Evolutionary conservation across 2,797 vertebrate genomes (phyloP).

Genomic region (Manis javanica): DNA sequence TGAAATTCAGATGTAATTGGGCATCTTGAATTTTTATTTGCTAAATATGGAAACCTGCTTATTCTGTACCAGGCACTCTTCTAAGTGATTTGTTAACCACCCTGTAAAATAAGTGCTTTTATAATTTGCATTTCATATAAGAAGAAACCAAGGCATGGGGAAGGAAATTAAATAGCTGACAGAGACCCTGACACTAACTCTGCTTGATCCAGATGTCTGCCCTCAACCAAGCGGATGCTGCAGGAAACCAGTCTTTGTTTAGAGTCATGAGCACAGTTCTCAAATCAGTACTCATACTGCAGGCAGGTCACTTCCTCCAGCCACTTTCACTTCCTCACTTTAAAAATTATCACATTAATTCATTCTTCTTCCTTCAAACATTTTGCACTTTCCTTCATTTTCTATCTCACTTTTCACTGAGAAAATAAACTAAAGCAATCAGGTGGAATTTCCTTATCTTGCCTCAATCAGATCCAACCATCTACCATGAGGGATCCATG

Average conservation of each 20-base stretch:
- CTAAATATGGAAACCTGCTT: background rate
- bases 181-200: background rate
- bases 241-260: background rate
- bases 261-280: background rate
- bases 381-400: background rate
- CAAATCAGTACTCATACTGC: background rate
- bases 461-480: background rate
- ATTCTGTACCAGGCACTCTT: background rate
- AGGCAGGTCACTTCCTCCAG: background rate
- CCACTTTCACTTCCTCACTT: background rate
- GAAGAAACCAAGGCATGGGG: background rate
- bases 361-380: background rate
- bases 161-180: background rate
- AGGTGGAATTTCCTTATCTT: background rate
- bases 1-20: constrained; percentile 27
- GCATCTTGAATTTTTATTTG: constrained; percentile 11
- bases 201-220: background rate
- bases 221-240: background rate
- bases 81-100: background rate
- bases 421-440: background rate
- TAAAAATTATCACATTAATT: background rate
- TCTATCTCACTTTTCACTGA: constrained; percentile 1
- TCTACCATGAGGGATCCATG: background rate
- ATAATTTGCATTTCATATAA: background rate
- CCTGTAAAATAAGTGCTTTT: background rate